These are phyloP conservation scores for Heterotis niloticus DNA, from an alignment of 2,113 vertebrate species.

Conservation along the genomic window DNA sequence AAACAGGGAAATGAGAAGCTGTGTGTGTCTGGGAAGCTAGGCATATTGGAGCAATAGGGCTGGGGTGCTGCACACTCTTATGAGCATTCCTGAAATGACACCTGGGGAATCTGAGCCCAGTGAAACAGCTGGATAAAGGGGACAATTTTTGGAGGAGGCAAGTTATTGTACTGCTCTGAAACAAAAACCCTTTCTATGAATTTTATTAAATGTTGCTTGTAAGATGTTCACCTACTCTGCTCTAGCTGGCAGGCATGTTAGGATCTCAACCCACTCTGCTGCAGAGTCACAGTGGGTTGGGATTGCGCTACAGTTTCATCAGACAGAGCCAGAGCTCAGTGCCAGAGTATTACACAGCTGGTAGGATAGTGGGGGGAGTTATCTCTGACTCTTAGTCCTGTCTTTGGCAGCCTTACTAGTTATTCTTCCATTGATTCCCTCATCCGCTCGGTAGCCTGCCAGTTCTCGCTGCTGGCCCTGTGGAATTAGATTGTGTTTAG, in stretches of 20 bases:
- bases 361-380: not conserved
- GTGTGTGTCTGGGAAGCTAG: no score
- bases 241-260: not conserved
- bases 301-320: slow-evolving; percentile 17
- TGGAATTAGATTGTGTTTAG: not conserved
- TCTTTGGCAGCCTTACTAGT: not conserved
- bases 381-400: not conserved
- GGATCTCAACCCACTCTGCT: not conserved
- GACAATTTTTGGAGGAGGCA: no score
- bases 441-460: not conserved
- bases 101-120: no score
- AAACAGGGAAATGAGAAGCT: not conserved
- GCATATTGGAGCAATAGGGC: no score
- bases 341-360: not conserved
- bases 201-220: no score
- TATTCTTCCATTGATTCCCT: not conserved
- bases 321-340: not conserved
- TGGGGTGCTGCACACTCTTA: no score
- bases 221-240: not conserved
- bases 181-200: no score
- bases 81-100: no score
- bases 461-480: not conserved
- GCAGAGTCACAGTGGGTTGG: not conserved
- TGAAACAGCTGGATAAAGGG: no score
- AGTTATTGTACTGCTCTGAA: no score